Percentiles rank a stretch among this genome's conserved stretches.
Evolutionary conservation across 2,888 invertebrate genomes (phyloP).

Genomic region (Odontothrips loti): DNA sequence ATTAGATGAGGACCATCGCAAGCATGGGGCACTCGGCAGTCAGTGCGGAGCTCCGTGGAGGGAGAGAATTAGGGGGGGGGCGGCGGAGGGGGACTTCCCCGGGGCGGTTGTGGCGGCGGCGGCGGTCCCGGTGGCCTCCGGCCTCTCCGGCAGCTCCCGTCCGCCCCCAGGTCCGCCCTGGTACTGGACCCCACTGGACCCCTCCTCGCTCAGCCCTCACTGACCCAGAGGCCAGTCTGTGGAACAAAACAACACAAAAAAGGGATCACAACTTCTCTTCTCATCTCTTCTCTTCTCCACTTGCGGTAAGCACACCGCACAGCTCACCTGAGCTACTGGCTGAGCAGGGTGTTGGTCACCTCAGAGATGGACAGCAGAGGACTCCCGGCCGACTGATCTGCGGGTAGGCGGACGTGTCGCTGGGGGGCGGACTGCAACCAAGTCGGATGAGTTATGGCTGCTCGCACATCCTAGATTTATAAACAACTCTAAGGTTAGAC

Average conservation of each 20-base stretch:
- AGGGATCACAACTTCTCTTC: too few relatives aligned
- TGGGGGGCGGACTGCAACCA: constrained; percentile 47
- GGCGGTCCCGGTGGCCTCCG: too few relatives aligned
- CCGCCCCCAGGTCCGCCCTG: too few relatives aligned
- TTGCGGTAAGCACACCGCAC: too few relatives aligned
- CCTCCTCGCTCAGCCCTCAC: neutral
- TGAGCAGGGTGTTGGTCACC: constrained; percentile 70
- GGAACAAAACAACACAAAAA: neutral
- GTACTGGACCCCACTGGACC: too few relatives aligned
- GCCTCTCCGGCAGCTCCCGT: too few relatives aligned
- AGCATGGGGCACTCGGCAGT: neutral
- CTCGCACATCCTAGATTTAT: too few relatives aligned
- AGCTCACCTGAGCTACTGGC: constrained; percentile 48
- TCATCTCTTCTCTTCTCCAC: too few relatives aligned
- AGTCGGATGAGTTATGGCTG: neutral
- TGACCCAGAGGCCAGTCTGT: neutral
- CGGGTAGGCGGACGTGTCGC: constrained; percentile 47
- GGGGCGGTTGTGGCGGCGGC: too few relatives aligned
- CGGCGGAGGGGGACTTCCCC: neutral
- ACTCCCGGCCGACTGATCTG: constrained; percentile 59
- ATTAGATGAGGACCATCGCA: neutral
- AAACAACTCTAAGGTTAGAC: too few relatives aligned
- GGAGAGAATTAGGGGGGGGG: neutral
- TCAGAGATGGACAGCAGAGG: constrained; percentile 72
- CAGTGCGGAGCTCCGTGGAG: neutral